phyloP scores from a whole-genome alignment of 2,888 invertebrate species.

The Spisula solida region DNA sequence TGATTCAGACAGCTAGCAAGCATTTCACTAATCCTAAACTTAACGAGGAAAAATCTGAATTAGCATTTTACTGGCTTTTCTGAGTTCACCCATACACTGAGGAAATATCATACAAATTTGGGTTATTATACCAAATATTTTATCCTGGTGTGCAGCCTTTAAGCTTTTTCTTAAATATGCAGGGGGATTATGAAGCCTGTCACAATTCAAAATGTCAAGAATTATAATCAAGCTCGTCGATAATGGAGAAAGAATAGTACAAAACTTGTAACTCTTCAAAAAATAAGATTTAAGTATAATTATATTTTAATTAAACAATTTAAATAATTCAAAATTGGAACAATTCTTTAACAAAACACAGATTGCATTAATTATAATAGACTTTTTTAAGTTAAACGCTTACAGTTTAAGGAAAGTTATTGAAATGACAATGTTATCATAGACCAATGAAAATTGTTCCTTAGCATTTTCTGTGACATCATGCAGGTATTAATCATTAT shows the following conservation, averaged over 20 bases:
- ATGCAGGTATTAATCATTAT: too few relatives aligned
- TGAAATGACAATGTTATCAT: too few relatives aligned
- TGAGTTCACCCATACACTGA: not conserved
- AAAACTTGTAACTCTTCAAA: not conserved
- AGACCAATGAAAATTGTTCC: too few relatives aligned
- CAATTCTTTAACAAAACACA: too few relatives aligned
- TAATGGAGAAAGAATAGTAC: not conserved
- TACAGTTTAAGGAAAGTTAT: too few relatives aligned
- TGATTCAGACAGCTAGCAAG: constrained; percentile 24
- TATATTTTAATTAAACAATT: too few relatives aligned
- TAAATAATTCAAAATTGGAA: too few relatives aligned
- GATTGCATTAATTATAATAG: too few relatives aligned
- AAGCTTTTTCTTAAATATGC: not conserved
- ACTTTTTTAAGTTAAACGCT: too few relatives aligned
- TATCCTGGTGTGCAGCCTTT: not conserved
- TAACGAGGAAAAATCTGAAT: not conserved
- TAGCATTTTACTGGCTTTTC: not conserved
- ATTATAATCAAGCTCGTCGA: not conserved
- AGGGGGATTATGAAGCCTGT: not conserved
- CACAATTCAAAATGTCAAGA: not conserved
- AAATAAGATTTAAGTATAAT: not conserved
- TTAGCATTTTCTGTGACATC: too few relatives aligned
- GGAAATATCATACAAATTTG: constrained; percentile 1
- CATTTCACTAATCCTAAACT: not conserved
- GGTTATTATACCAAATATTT: not conserved